Percentiles rank a stretch among this genome's conserved stretches.
These are phyloP conservation scores for Poecilia wingei DNA, from an alignment of 2,797 vertebrate genomes.

Conservation along the genomic window DNA sequence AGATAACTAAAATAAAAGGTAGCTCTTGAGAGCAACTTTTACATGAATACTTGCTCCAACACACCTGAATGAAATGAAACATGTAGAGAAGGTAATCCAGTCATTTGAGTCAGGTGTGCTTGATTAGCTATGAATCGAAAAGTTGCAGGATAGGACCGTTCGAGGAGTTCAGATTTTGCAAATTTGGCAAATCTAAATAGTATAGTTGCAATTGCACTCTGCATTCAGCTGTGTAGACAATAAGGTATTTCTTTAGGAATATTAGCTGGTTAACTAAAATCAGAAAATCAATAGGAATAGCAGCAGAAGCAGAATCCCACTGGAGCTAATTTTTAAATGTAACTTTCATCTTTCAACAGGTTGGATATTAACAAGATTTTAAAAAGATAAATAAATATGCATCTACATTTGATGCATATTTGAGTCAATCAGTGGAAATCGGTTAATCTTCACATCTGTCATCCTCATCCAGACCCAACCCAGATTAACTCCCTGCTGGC, in stretches of 20 bases:
- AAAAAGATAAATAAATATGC: neutral
- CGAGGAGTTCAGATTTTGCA: neutral
- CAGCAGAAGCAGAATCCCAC: neutral
- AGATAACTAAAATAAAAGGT: neutral
- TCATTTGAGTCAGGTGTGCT: neutral
- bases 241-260: neutral
- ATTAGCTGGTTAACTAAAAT: neutral
- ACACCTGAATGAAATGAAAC: neutral
- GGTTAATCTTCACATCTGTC: neutral
- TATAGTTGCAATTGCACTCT: neutral
- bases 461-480: neutral
- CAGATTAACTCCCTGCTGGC: neutral
- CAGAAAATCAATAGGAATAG: neutral
- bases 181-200: neutral
- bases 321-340: neutral
- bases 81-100: neutral
- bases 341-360: neutral
- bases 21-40: neutral
- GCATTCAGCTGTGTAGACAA: neutral
- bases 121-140: neutral
- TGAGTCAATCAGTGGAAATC: neutral
- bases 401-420: too few relatives aligned
- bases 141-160: neutral
- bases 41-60: neutral
- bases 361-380: neutral